phyloP scores from a whole-genome alignment of 2,113 vertebrate species.

The Bubalus kerabau region DNA sequence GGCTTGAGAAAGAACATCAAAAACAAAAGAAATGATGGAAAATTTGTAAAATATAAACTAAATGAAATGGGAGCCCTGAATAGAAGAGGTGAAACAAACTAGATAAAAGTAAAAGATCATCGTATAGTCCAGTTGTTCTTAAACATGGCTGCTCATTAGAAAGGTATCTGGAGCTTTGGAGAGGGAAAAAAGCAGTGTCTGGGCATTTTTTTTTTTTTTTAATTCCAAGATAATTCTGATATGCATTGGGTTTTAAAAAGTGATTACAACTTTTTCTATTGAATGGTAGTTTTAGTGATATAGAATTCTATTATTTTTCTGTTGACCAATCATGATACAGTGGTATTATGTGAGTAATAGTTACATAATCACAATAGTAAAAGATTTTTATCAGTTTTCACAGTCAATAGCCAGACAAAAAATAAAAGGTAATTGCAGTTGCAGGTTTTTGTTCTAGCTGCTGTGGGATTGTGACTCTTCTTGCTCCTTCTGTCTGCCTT shows the following conservation, averaged over 20 bases:
- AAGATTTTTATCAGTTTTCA: neutral
- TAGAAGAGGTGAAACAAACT: neutral
- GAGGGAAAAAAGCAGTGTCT: neutral
- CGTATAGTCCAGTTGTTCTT: neutral
- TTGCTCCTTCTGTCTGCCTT: neutral
- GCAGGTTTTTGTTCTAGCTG: neutral
- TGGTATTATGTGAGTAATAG: neutral
- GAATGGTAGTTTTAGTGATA: neutral
- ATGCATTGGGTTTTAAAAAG: neutral
- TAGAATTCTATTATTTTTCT: neutral
- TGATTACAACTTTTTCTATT: neutral
- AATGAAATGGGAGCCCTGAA: neutral
- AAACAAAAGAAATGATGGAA: neutral
- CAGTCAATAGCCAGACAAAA: neutral
- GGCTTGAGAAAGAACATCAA: neutral
- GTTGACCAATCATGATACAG: neutral
- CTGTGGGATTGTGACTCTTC: neutral
- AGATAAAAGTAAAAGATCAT: neutral
- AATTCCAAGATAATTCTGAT: neutral
- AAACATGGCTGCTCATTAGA: neutral
- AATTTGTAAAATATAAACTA: neutral
- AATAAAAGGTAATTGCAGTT: neutral
- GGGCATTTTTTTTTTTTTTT: neutral
- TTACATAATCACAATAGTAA: neutral
- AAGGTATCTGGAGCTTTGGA: neutral